These are phyloP conservation scores for Acyrthosiphon pisum DNA, from an alignment of 1,140 invertebrate species.

Conservation along the genomic window DNA sequence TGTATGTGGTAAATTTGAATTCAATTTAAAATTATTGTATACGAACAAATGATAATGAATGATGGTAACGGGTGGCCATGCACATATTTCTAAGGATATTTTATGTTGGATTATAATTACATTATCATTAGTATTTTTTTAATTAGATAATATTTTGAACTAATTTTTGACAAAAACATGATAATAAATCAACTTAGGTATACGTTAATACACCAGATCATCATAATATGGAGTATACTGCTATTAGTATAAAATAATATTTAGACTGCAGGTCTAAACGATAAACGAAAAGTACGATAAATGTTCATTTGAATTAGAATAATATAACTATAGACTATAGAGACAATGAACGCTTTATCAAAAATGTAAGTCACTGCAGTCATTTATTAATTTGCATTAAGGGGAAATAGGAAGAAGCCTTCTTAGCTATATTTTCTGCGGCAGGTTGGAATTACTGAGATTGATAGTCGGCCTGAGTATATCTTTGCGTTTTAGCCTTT, in stretches of 20 bases:
- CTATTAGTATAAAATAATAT: too few relatives aligned
- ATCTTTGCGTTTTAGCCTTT: constrained; percentile 21
- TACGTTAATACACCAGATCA: background rate
- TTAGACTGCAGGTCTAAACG: background rate
- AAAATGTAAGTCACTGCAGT: background rate
- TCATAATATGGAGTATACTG: too few relatives aligned
- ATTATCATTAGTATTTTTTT: background rate
- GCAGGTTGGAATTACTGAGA: constrained; percentile 35
- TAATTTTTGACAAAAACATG: background rate
- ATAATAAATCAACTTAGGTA: background rate
- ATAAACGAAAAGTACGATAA: background rate
- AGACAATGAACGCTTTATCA: background rate
- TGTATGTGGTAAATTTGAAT: background rate
- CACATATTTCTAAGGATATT: background rate
- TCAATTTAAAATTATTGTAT: background rate
- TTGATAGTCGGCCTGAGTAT: constrained; percentile 34
- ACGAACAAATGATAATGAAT: background rate
- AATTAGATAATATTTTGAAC: background rate
- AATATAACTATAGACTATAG: background rate
- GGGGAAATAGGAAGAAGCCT: background rate
- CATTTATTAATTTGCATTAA: constrained; percentile 25
- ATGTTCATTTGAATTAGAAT: background rate
- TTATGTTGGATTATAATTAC: background rate
- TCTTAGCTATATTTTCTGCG: background rate
- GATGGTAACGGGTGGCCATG: background rate